Conservation (phyloP, 1,140 invertebrate genomes). For the Drosophila sechellia region DNA sequence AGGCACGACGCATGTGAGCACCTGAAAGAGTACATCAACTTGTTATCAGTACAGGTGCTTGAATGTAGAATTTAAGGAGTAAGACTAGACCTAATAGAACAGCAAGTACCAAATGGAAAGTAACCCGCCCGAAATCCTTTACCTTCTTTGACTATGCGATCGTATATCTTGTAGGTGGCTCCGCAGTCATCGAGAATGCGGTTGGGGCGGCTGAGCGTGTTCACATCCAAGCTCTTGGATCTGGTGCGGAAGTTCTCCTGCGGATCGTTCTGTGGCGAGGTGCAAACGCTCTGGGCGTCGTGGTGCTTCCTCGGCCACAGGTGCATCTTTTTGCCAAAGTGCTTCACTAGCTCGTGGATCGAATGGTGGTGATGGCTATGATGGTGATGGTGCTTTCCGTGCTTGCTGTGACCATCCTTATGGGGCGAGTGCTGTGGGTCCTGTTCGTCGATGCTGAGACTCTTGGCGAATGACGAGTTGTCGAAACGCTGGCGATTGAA, state of each 20-base stretch:
- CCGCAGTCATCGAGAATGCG: slow-evolving; percentile 88
- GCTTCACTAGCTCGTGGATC: slow-evolving; percentile 90
- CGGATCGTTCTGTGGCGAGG: slow-evolving; percentile 85
- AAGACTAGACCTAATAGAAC: slow-evolving; percentile 24
- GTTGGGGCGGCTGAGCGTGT: slow-evolving; percentile 85
- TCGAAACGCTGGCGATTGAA: slow-evolving; percentile 84
- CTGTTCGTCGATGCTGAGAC: slow-evolving; percentile 83
- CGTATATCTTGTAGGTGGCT: slow-evolving; percentile 92
- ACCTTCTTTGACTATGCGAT: slow-evolving; percentile 93
- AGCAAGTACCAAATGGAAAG: slow-evolving; percentile 68
- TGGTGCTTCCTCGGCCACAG: slow-evolving; percentile 87
- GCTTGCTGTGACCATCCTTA: slow-evolving; percentile 68
- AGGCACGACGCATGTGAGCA: slow-evolving; percentile 89
- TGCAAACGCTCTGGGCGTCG: slow-evolving; percentile 85
- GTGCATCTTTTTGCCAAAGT: slow-evolving; percentile 89
- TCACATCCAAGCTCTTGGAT: slow-evolving; percentile 91
- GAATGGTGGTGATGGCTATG: slow-evolving; percentile 86
- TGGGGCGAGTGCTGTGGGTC: slow-evolving; percentile 63
- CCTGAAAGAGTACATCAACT: slow-evolving; percentile 84
- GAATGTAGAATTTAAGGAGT: neutral
- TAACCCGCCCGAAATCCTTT: slow-evolving; percentile 52
- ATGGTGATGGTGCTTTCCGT: slow-evolving; percentile 84
- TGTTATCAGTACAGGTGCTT: neutral
- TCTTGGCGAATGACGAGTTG: slow-evolving; percentile 86
- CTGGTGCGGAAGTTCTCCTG: slow-evolving; percentile 89